Conservation (phyloP, 2,113 vertebrate species). For the Labeo rohita region DNA sequence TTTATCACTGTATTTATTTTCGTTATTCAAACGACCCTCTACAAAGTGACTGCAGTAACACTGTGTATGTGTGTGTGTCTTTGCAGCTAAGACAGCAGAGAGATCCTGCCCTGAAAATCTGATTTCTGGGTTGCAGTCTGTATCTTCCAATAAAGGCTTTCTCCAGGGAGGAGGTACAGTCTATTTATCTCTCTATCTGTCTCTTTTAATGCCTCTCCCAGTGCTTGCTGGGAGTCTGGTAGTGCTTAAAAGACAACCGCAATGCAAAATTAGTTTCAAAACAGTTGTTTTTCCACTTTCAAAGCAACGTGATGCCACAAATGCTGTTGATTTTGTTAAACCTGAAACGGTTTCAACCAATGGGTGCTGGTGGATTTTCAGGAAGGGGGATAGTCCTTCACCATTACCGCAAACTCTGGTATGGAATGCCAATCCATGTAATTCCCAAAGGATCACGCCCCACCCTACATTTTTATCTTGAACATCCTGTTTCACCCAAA, state of each 20-base stretch:
- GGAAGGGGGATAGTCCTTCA: neutral
- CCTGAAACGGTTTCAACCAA: neutral
- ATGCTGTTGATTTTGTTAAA: neutral
- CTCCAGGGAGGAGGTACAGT: conserved; percentile 80
- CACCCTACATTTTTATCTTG: conserved; percentile 11
- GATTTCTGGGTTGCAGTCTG: conserved; percentile 80
- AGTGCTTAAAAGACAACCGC: neutral
- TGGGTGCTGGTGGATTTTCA: neutral
- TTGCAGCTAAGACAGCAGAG: conserved; percentile 82
- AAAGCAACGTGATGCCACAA: neutral
- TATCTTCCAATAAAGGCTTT: conserved; percentile 76
- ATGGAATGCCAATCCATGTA: neutral
- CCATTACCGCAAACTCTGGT: neutral
- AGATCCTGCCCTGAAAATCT: conserved; percentile 85
- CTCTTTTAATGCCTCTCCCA: neutral
- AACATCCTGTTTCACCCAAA: conserved; percentile 13
- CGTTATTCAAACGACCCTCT: neutral
- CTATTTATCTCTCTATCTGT: neutral
- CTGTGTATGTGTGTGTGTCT: conserved; percentile 39
- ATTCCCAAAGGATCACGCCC: conserved; percentile 4
- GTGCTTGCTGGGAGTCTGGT: neutral
- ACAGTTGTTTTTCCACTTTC: neutral
- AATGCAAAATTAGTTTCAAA: neutral
- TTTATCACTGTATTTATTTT: neutral
- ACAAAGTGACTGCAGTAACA: neutral